A percentile compares a stretch with the other conserved stretches of the same genome.
Conservation (phyloP, 2,113 vertebrate genomes). For the Pitta sordida region DNA sequence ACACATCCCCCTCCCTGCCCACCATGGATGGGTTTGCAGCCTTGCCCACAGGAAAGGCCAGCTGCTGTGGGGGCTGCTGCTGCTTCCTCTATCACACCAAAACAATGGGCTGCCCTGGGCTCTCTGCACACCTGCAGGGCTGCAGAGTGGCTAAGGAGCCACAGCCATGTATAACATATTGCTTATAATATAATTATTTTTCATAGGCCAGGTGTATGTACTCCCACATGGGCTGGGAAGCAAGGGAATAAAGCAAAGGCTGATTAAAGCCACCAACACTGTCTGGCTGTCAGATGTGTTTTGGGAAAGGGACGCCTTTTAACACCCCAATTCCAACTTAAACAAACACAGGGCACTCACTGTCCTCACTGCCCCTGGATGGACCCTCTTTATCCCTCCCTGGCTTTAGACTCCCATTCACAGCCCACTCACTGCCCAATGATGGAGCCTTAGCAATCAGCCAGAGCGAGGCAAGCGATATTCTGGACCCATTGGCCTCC, state of each 20-base stretch:
- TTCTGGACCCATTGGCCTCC: neutral
- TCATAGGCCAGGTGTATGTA: neutral
- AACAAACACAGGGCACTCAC: neutral
- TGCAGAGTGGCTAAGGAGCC: neutral
- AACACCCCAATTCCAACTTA: neutral
- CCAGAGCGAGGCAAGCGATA: neutral
- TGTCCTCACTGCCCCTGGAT: neutral
- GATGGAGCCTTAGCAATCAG: neutral
- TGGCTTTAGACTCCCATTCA: neutral
- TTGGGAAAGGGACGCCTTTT: neutral
- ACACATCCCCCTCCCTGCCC: neutral
- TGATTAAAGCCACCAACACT: neutral
- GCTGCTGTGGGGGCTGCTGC: neutral
- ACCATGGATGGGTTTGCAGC: accelerated
- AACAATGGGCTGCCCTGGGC: neutral
- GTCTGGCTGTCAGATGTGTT: accelerated
- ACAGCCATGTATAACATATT: accelerated
- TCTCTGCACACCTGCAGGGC: neutral
- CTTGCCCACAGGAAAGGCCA: neutral
- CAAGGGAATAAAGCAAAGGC: neutral
- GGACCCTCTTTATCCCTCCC: neutral
- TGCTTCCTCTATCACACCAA: neutral
- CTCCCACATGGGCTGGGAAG: neutral
- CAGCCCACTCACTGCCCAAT: neutral
- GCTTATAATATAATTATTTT: neutral